Conservation (phyloP, 2,888 invertebrate species). For the Pachycephus smyrnensis region DNA sequence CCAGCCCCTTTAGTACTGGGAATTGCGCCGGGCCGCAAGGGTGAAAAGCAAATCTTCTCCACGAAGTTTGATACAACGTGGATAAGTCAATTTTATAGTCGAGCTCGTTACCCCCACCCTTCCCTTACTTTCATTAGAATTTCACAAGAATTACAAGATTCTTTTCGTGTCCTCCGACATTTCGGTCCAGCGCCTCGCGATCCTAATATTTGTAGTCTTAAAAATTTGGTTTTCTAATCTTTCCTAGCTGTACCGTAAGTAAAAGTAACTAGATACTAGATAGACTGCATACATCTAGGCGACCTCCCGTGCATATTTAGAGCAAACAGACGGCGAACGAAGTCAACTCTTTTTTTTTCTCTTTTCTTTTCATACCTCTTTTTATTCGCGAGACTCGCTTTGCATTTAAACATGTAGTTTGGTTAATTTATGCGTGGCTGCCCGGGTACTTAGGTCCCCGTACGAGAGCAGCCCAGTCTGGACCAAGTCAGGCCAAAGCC, state of each 20-base stretch:
- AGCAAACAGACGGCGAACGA: conserved; percentile 30
- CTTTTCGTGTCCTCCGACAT: not conserved
- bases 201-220: not conserved
- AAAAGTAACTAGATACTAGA: not conserved
- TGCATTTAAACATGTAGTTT: conserved; percentile 50
- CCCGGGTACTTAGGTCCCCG: conserved; percentile 8
- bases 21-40: conserved; percentile 16
- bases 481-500: not conserved
- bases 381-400: conserved; percentile 39
- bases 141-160: not conserved
- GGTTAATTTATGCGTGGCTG: conserved; percentile 27
- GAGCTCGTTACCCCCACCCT: conserved; percentile 16
- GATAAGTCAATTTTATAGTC: conserved; percentile 48
- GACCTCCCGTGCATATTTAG: conserved; percentile 27
- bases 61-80: conserved; percentile 21
- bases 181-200: not conserved
- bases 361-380: conserved; percentile 12
- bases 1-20: conserved; percentile 10
- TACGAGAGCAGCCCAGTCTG: not conserved
- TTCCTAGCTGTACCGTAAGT: not conserved
- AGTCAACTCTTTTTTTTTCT: conserved; percentile 14
- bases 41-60: conserved; percentile 31
- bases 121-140: not conserved
- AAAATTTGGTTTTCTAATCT: not conserved
- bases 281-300: not conserved